Evolutionary conservation across 2,888 invertebrate genomes (phyloP).

Genomic region (Petrolisthes manimaculis): DNA sequence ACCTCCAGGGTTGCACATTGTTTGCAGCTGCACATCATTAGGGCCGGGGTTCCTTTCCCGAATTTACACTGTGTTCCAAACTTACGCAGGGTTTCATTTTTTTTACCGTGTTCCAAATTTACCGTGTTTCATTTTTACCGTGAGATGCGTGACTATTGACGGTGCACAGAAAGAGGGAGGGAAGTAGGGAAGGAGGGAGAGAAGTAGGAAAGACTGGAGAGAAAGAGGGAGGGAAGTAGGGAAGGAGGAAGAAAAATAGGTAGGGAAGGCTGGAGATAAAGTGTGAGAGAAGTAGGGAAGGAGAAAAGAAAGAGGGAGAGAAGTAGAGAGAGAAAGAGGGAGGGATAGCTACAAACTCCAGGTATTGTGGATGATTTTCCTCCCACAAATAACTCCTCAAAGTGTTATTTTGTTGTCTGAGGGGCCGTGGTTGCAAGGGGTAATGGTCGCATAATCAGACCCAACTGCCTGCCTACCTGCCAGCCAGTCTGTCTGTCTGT

Average conservation of each 20-base stretch:
- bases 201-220: background rate
- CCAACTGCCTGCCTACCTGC: background rate
- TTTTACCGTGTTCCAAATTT: background rate
- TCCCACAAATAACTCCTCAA: background rate
- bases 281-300: background rate
- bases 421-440: background rate
- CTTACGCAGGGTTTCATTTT: background rate
- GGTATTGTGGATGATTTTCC: background rate
- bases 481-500: too few relatives aligned
- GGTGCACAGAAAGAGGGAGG: background rate
- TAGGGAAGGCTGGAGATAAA: background rate
- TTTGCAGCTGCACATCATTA: background rate
- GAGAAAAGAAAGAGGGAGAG: background rate
- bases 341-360: background rate
- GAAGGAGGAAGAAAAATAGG: background rate
- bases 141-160: too few relatives aligned
- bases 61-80: background rate
- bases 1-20: background rate
- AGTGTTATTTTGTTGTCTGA: slow-evolving; percentile 1
- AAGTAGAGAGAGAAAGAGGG: background rate
- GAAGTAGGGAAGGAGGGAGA: background rate
- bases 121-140: background rate
- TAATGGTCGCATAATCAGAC: background rate
- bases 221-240: background rate
- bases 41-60: background rate